Conservation (phyloP, 2,797 vertebrate species). For the Lepidocolaptes lacrymiger region DNA sequence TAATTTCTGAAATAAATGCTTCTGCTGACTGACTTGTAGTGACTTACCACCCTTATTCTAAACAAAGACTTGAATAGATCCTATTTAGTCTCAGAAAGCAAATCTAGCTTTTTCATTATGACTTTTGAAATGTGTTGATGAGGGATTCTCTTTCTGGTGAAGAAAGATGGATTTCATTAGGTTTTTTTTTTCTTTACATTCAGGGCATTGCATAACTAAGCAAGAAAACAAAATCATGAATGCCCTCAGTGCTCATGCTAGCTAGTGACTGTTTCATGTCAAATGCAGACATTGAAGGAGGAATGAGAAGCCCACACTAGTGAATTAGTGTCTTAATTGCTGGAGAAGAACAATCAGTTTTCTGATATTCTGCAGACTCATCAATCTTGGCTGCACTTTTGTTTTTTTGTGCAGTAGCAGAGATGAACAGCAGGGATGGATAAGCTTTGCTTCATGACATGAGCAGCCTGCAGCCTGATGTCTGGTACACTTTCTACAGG, state of each 20-base stretch:
- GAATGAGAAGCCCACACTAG: neutral
- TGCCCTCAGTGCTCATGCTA: neutral
- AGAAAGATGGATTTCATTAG: neutral
- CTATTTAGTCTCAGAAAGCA: neutral
- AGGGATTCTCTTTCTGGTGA: neutral
- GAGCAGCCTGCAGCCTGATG: neutral
- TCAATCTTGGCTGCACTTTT: neutral
- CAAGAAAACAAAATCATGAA: neutral
- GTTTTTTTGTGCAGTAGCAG: neutral
- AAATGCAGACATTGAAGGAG: neutral
- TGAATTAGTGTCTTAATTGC: neutral
- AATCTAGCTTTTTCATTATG: neutral
- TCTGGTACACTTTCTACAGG: neutral
- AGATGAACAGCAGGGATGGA: neutral
- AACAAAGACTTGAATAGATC: neutral
- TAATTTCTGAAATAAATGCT: neutral
- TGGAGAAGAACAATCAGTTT: neutral
- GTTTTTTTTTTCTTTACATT: neutral
- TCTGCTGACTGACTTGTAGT: neutral
- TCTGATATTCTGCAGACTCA: slow-evolving; percentile 3
- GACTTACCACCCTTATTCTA: neutral
- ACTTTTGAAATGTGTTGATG: neutral
- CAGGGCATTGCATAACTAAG: neutral
- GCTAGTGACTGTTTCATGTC: neutral
- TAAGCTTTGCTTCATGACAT: neutral